Conservation (phyloP, 2,113 vertebrate species). For the Alaudala cheleensis region DNA sequence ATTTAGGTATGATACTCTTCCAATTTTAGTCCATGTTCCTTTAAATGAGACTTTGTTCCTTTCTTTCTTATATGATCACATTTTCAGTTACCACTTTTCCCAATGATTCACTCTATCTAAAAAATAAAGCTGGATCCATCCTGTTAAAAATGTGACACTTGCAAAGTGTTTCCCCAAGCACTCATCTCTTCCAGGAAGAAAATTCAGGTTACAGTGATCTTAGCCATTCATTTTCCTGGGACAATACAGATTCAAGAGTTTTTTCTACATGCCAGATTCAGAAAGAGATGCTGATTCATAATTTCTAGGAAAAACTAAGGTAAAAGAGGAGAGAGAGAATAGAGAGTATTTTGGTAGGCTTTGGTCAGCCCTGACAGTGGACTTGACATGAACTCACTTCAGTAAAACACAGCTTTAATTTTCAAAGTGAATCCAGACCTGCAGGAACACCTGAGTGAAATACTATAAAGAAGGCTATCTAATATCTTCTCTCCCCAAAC, state of each 20-base stretch:
- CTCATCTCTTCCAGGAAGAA: not conserved
- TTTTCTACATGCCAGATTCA: not conserved
- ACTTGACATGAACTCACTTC: not conserved
- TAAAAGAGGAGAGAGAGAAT: not conserved
- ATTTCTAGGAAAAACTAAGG: not conserved
- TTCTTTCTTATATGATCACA: not conserved
- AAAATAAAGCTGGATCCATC: not conserved
- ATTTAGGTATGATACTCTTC: not conserved
- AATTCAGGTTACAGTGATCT: not conserved
- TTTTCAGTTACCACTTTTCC: not conserved
- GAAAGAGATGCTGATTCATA: not conserved
- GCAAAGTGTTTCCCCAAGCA: not conserved
- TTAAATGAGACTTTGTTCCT: not conserved
- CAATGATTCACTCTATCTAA: not conserved
- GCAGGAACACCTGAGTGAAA: constrained; percentile 45
- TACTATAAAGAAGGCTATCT: not conserved
- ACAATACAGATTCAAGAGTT: not conserved
- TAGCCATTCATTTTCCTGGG: not conserved
- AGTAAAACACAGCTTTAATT: constrained; percentile 33
- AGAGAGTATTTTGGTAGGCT: not conserved
- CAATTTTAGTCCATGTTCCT: not conserved
- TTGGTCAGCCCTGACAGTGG: not conserved
- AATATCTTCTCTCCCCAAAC: not conserved
- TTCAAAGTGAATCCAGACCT: constrained; percentile 11
- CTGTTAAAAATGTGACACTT: not conserved